Base-by-base conservation (phyloP, 2,888 invertebrate species). In the Ptilodon capucinus region DNA sequence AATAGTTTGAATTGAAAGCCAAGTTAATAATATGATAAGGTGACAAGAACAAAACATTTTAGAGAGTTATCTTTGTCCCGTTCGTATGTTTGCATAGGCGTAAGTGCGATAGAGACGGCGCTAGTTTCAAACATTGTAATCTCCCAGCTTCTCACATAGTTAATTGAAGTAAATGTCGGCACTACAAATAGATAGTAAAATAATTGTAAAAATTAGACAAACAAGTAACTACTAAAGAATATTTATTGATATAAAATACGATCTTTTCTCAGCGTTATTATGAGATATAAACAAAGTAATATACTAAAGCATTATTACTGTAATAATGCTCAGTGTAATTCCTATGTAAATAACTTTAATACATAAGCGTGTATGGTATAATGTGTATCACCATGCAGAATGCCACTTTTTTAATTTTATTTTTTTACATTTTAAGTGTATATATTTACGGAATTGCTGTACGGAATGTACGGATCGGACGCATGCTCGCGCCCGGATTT, bases 281-380 rank as follows among this genome's bases (percentile, higher is more conserved):
- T 57, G 54, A 64, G 42, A 53, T 53, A 51, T n/a, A 54, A 49
- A 56, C 51, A 17, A 4, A 45, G 54, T 49, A 19, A n/a, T n/a
- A n/a, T n/a, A n/a, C n/a, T n/a, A 55, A 18, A 30, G 25, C 28
- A 32, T 30, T n/a, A 23, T 38, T 55, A 53, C 35, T n/a, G 13
- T 14, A 40, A 47, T 36, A 57, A 63, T 66, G 69, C 68, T 74
- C 72, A 71, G 68, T 61, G 51, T 74, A 81, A 65, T 74, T 88
- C 88, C 88, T 88, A 85, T 90, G 89, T 89, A 89, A 74, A 89
- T 90, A 89, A 74, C 61, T 56, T 42, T 63, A 66, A 60, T 57
- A 41, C 50, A 63, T 75, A 79, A 58, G 71, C 65, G 70, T 55
- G 56, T 62, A 66, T 66, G 57, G 63, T 69, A 48, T 42, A 23